Percentiles rank a stretch among this genome's conserved stretches.
These are phyloP conservation scores for Dyspetes luteomarginatus DNA, from an alignment of 2,888 invertebrate genomes.

Conservation along the genomic window DNA sequence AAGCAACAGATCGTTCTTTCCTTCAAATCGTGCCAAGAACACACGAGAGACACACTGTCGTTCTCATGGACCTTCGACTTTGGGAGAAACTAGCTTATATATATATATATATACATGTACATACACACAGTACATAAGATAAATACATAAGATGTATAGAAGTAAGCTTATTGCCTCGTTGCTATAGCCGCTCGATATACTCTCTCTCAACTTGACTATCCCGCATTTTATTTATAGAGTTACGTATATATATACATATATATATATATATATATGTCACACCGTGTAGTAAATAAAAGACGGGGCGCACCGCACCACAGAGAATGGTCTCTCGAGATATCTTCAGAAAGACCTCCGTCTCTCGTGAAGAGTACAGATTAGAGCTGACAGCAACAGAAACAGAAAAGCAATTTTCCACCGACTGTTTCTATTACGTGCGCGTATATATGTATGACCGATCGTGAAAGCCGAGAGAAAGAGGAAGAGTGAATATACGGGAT, in stretches of 20 bases:
- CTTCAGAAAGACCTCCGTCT: slow-evolving; percentile 43
- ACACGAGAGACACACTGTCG: slow-evolving; percentile 40
- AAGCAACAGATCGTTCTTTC: slow-evolving; percentile 57
- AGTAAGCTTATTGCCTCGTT: slow-evolving; percentile 5
- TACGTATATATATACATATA: slow-evolving; percentile 7
- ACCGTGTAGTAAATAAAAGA: slow-evolving; percentile 9
- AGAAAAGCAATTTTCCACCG: slow-evolving; percentile 54
- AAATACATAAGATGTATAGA: background rate
- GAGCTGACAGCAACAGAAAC: slow-evolving; percentile 34
- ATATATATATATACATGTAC: background rate
- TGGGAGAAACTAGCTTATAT: slow-evolving; percentile 35
- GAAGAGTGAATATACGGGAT: background rate
- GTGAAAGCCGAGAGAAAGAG: background rate
- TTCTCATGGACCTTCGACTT: slow-evolving; percentile 57
- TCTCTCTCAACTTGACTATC: slow-evolving; percentile 14
- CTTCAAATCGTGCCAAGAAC: slow-evolving; percentile 64
- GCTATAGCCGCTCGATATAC: background rate
- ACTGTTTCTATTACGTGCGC: background rate
- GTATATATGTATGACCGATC: background rate
- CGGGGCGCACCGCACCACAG: slow-evolving; percentile 3
- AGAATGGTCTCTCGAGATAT: slow-evolving; percentile 57
- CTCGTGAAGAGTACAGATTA: slow-evolving; percentile 49
- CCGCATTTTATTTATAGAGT: slow-evolving; percentile 61
- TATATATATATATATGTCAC: background rate
- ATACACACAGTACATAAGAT: background rate